Percentiles rank a stretch among this genome's conserved stretches.
Evolutionary conservation across 2,113 vertebrate species (phyloP).

Genomic region (Lethenteron camtschaticum): DNA sequence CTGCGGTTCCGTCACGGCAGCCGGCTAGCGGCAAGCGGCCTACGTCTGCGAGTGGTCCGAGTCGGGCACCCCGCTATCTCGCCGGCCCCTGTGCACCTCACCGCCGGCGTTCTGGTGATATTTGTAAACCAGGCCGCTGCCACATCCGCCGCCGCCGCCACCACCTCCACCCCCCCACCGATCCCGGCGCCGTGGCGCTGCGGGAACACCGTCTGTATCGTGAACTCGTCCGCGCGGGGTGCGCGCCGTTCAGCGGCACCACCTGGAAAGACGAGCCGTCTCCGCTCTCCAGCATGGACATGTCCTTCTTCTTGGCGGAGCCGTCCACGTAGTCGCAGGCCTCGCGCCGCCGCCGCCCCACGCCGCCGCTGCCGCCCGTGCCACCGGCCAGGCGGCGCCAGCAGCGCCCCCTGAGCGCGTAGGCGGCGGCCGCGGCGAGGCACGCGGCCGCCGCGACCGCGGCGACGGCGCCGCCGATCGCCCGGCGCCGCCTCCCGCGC

Average conservation of each 20-base stretch:
- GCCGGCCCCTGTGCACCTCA: not conserved
- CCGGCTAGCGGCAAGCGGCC: not conserved
- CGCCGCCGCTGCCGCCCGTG: too few species aligned
- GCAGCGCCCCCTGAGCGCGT: too few species aligned
- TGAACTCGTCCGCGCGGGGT: not conserved
- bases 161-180: too few species aligned
- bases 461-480: not conserved
- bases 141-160: too few species aligned
- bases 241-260: not conserved
- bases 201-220: slow-evolving; percentile 2
- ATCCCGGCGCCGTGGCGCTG: not conserved
- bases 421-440: not conserved
- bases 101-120: not conserved
- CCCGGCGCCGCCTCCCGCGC: not conserved
- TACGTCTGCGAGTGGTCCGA: slow-evolving; percentile 6
- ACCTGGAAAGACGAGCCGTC: too few species aligned
- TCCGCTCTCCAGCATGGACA: too few species aligned
- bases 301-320: too few species aligned
- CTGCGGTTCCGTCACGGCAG: too few species aligned
- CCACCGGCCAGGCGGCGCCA: too few species aligned
- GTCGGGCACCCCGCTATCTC: slow-evolving; percentile 3
- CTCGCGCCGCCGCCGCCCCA: too few species aligned
- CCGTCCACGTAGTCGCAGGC: too few species aligned
- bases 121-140: too few species aligned
- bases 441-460: not conserved